phyloP scores from a whole-genome alignment of 2,797 vertebrate genomes.

The Sorex maritimensis region DNA sequence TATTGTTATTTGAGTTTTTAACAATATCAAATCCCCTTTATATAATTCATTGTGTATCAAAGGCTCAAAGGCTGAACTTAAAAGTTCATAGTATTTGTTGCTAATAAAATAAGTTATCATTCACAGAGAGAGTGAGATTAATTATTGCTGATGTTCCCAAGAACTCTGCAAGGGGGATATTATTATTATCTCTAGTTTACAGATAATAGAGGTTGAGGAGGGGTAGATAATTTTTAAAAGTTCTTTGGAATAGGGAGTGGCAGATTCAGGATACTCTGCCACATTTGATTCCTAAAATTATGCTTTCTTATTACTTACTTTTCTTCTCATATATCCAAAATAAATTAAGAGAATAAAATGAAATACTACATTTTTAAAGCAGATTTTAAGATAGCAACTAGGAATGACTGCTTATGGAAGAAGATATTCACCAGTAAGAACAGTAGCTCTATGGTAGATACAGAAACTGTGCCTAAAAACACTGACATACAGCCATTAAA shows the following conservation, averaged over 20 bases:
- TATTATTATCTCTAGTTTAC: neutral
- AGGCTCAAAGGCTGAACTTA: neutral
- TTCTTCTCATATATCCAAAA: neutral
- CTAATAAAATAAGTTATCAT: constrained; percentile 18
- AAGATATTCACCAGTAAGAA: neutral
- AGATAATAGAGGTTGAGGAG: neutral
- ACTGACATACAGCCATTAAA: neutral
- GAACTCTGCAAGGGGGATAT: neutral
- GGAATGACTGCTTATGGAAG: neutral
- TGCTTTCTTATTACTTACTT: constrained; percentile 33
- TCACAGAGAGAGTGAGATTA: neutral
- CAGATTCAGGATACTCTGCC: constrained; percentile 9
- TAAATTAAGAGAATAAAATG: neutral
- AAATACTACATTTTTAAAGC: neutral
- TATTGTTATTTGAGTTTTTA: neutral
- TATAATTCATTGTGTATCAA: neutral
- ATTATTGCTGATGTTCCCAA: neutral
- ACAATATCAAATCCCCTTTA: neutral
- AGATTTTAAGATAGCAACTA: constrained; percentile 17
- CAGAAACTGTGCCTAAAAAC: neutral
- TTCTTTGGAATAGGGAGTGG: neutral
- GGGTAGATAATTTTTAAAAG: neutral
- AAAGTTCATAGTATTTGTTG: neutral
- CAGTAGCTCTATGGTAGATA: neutral
- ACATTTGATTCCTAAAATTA: neutral